These are phyloP conservation scores for Deilephila elpenor DNA, from an alignment of 2,888 invertebrate genomes.

Conservation along the genomic window DNA sequence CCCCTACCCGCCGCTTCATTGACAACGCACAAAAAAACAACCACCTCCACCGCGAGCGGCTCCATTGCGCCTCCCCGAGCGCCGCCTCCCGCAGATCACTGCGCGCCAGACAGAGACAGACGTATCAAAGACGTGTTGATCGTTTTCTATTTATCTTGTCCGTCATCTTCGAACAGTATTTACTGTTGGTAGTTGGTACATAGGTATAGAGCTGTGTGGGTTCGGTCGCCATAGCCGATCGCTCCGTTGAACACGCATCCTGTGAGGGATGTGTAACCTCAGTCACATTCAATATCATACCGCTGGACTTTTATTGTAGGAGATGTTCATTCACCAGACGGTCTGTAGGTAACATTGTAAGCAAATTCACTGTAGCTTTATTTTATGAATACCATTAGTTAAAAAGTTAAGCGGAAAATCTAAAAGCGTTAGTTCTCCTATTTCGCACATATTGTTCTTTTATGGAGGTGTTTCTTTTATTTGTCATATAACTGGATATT, in stretches of 20 bases:
- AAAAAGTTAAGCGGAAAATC: background rate
- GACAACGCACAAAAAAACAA: constrained; percentile 82
- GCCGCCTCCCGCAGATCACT: constrained; percentile 65
- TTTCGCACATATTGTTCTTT: constrained; percentile 15
- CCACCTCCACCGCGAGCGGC: constrained; percentile 65
- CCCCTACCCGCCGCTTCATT: constrained; percentile 81
- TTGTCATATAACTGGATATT: constrained; percentile 56
- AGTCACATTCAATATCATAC: constrained; percentile 36
- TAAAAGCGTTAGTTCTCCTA: background rate
- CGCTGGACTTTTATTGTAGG: constrained; percentile 9
- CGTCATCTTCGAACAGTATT: constrained; percentile 73
- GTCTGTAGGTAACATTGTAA: background rate
- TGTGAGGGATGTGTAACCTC: constrained; percentile 58
- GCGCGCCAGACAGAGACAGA: constrained; percentile 63
- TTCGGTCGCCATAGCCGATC: constrained; percentile 71
- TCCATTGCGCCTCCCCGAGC: constrained; percentile 64
- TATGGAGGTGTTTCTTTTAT: constrained; percentile 41
- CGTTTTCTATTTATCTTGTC: constrained; percentile 79
- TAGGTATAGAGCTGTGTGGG: constrained; percentile 56
- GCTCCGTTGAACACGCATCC: constrained; percentile 73
- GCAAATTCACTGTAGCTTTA: no score
- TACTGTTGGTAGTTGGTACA: constrained; percentile 57
- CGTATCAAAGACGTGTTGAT: constrained; percentile 55
- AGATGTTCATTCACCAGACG: background rate
- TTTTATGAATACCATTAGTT: background rate